These are phyloP conservation scores for Clivina fossor DNA, from an alignment of 2,888 invertebrate genomes.

Conservation along the genomic window DNA sequence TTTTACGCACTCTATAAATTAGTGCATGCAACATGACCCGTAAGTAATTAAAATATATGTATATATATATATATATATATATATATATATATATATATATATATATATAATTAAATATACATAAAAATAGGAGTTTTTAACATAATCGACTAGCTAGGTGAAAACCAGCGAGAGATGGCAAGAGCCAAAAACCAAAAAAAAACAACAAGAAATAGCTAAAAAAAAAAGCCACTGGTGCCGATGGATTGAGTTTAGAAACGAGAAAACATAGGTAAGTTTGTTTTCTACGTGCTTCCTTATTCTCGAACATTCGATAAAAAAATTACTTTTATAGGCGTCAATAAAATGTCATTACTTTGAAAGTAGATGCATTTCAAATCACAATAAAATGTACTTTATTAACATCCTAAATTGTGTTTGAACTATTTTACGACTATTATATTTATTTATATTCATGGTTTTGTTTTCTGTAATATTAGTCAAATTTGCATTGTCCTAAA, in stretches of 20 bases:
- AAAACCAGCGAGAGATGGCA: slow-evolving; percentile 93
- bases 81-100: too few species aligned
- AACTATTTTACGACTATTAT: background rate
- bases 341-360: too few species aligned
- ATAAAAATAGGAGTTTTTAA: slow-evolving; percentile 6
- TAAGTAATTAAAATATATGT: too few species aligned
- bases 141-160: slow-evolving; percentile 66
- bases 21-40: slow-evolving; percentile 49
- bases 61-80: too few species aligned
- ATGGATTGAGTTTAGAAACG: slow-evolving; percentile 81
- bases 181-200: slow-evolving; percentile 88
- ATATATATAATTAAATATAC: too few species aligned
- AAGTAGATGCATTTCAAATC: too few species aligned
- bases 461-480: background rate
- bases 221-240: slow-evolving; percentile 69
- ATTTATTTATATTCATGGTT: background rate
- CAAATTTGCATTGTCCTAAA: slow-evolving; percentile 12
- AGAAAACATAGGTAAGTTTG: slow-evolving; percentile 74
- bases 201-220: slow-evolving; percentile 66
- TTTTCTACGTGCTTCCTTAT: too few species aligned
- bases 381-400: slow-evolving; percentile 4
- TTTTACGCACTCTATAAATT: slow-evolving; percentile 36
- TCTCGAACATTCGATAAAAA: too few species aligned
- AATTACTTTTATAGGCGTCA: too few species aligned
- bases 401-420: slow-evolving; percentile 6